A percentile compares a stretch with the other conserved stretches of the same genome.
phyloP scores from a whole-genome alignment of 2,797 vertebrate species.

The Ctenopoma kingsleyae region DNA sequence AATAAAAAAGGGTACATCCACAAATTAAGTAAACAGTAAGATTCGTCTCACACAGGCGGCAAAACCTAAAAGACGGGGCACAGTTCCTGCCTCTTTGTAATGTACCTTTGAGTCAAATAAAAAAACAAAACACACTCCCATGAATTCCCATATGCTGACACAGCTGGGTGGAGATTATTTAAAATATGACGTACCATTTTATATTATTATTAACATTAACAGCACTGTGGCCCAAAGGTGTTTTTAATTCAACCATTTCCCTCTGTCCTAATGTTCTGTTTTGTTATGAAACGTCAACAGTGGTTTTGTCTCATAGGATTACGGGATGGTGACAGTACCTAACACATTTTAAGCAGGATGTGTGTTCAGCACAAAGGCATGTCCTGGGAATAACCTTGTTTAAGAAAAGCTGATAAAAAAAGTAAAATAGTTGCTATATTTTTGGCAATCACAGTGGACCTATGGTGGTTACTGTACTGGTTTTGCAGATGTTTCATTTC shows the following conservation, averaged over 20 bases:
- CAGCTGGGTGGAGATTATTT: background rate
- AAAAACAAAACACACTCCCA: constrained; percentile 30
- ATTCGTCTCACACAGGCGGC: background rate
- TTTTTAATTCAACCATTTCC: constrained; percentile 33
- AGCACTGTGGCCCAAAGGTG: constrained; percentile 5
- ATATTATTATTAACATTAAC: constrained; percentile 48
- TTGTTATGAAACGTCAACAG: constrained; percentile 6
- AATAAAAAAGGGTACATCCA: constrained; percentile 12
- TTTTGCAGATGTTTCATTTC: constrained; percentile 20
- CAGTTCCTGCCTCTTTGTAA: constrained; percentile 58
- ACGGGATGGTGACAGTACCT: background rate
- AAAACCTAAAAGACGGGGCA: background rate
- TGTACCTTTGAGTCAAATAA: constrained; percentile 47
- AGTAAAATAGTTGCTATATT: constrained; percentile 24
- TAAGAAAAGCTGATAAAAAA: background rate
- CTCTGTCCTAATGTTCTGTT: constrained; percentile 2
- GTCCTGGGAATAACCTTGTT: background rate
- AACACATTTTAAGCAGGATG: background rate
- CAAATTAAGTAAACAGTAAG: constrained; percentile 7
- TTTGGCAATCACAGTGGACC: constrained; percentile 6
- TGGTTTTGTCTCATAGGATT: constrained; percentile 19
- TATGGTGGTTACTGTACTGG: constrained; percentile 22
- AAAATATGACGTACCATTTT: constrained; percentile 26
- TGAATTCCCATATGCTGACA: constrained; percentile 1
- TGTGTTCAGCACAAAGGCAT: background rate